Evolutionary conservation across 2,888 invertebrate genomes (phyloP).

Genomic region (Perithous albicinctus): DNA sequence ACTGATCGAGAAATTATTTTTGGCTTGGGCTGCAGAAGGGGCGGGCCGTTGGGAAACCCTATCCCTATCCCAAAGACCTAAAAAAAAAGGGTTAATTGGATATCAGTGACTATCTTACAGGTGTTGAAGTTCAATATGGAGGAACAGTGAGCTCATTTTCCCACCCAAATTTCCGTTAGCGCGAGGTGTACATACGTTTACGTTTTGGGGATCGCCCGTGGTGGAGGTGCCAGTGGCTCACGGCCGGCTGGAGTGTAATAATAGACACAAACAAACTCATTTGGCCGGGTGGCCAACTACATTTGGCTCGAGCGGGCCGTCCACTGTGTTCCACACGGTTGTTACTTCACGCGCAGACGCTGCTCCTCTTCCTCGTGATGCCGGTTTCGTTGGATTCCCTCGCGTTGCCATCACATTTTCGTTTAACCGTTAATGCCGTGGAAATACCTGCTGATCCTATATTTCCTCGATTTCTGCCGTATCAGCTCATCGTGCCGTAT

Average conservation of each 20-base stretch:
- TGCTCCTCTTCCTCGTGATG: slow-evolving; percentile 33
- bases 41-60: too few species aligned
- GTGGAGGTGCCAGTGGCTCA: slow-evolving; percentile 74
- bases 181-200: not conserved
- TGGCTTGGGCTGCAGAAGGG: too few species aligned
- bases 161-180: slow-evolving; percentile 24
- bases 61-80: too few species aligned
- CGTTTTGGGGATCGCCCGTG: slow-evolving; percentile 55
- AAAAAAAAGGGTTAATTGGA: too few species aligned
- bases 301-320: slow-evolving; percentile 81
- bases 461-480: not conserved
- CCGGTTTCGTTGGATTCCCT: slow-evolving; percentile 25
- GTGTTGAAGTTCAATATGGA: not conserved
- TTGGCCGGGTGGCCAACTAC: slow-evolving; percentile 82
- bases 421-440: not conserved
- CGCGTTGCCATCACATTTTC: not conserved
- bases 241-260: slow-evolving; percentile 82
- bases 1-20: too few species aligned
- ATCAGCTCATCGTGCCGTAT: not conserved
- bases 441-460: slow-evolving; percentile 3
- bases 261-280: slow-evolving; percentile 83
- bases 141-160: not conserved
- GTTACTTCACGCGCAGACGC: slow-evolving; percentile 64
- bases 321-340: slow-evolving; percentile 70
- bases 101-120: too few species aligned